These are phyloP conservation scores for Adelges cooleyi DNA, from an alignment of 1,140 invertebrate genomes.

Conservation along the genomic window DNA sequence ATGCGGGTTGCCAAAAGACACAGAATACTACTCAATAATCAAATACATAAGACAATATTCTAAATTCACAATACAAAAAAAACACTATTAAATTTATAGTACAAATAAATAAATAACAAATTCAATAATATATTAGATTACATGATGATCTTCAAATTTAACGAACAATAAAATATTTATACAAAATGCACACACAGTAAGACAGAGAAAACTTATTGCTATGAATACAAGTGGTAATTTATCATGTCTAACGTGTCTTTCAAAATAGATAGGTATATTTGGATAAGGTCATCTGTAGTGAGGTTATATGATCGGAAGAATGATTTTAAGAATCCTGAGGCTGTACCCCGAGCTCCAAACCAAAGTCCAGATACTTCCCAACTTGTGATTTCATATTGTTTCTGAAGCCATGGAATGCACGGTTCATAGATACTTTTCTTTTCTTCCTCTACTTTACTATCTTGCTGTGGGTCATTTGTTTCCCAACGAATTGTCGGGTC, in stretches of 20 bases:
- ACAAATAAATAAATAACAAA: neutral
- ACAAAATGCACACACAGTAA: too few relatives aligned
- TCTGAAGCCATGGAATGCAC: neutral
- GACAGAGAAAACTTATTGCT: too few relatives aligned
- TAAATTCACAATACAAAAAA: neutral
- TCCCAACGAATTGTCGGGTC: too few relatives aligned
- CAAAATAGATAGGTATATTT: too few relatives aligned
- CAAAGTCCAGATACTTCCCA: neutral
- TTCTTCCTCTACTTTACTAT: neutral
- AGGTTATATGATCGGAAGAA: neutral
- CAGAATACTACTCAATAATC: neutral
- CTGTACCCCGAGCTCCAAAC: too few relatives aligned
- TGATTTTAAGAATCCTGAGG: too few relatives aligned
- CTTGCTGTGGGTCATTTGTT: too few relatives aligned
- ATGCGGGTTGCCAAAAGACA: neutral
- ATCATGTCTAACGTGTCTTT: too few relatives aligned
- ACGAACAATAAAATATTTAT: too few relatives aligned
- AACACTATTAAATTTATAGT: neutral
- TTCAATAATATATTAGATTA: neutral
- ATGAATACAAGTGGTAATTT: too few relatives aligned
- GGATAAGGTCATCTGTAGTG: too few relatives aligned
- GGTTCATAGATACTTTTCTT: neutral
- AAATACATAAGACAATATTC: neutral
- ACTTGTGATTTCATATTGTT: neutral
- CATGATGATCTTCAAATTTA: too few relatives aligned